A percentile compares a stretch with the other conserved stretches of the same genome.
phyloP scores from a whole-genome alignment of 2,888 invertebrate genomes.

The Colletes collaris region DNA sequence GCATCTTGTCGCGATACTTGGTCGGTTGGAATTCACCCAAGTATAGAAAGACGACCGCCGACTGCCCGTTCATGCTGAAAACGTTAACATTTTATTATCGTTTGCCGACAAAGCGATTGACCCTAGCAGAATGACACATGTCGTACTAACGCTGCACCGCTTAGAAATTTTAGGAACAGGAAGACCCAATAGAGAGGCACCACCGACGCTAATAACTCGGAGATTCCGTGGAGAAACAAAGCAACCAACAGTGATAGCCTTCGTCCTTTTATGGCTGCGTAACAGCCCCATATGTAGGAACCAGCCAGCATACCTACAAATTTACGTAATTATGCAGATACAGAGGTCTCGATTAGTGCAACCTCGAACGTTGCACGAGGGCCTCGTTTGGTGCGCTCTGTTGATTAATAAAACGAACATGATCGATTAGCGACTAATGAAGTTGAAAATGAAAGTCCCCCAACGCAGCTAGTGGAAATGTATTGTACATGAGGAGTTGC shows the following conservation, averaged over 20 bases:
- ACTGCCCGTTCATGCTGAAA: constrained; percentile 89
- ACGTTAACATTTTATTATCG: neutral
- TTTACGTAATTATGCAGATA: neutral
- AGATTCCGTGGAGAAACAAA: constrained; percentile 85
- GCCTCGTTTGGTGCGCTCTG: neutral
- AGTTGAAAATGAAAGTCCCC: too few species aligned
- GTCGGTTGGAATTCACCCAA: constrained; percentile 92
- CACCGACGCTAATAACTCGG: constrained; percentile 85
- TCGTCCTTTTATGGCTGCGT: constrained; percentile 88
- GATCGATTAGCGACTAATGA: too few species aligned
- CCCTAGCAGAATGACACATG: constrained; percentile 86
- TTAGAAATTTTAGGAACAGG: constrained; percentile 86
- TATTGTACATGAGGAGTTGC: too few species aligned
- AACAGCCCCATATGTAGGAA: constrained; percentile 89
- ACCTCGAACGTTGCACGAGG: neutral
- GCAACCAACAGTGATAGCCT: constrained; percentile 87
- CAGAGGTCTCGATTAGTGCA: too few species aligned
- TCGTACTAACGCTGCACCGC: constrained; percentile 85
- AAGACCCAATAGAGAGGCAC: constrained; percentile 86
- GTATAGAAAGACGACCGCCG: constrained; percentile 91
- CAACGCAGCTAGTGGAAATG: too few species aligned
- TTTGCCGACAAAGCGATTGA: constrained; percentile 83
- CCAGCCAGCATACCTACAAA: constrained; percentile 87
- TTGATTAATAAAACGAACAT: too few species aligned
- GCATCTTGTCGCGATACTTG: constrained; percentile 89